Percentiles rank a stretch among this genome's conserved stretches.
These are phyloP conservation scores for Aphidius gifuensis DNA, from an alignment of 1,140 invertebrate genomes.

Conservation along the genomic window DNA sequence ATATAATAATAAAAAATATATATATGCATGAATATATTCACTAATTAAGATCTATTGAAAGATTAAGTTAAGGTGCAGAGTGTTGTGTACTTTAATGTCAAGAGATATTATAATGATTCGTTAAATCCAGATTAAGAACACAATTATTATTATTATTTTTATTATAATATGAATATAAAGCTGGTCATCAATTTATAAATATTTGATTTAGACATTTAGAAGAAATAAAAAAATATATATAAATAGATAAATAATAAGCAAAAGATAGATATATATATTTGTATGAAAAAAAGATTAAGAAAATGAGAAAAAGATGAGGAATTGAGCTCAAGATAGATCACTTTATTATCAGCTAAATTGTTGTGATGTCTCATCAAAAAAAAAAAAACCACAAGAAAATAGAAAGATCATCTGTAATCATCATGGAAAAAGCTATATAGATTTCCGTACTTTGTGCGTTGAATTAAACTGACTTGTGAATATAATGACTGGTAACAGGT, in stretches of 20 bases:
- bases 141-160: slow-evolving; percentile 15
- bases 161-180: slow-evolving; percentile 36
- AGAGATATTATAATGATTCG: slow-evolving; percentile 21
- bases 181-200: slow-evolving; percentile 41
- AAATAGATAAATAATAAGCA: neutral
- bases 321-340: no score
- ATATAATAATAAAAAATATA: neutral
- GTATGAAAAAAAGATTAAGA: neutral
- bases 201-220: slow-evolving; percentile 46
- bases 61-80: slow-evolving; percentile 16
- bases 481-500: slow-evolving; percentile 15
- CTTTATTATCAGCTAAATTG: no score
- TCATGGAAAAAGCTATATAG: no score
- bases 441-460: no score
- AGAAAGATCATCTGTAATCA: no score
- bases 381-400: no score
- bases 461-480: neutral
- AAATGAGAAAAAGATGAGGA: no score
- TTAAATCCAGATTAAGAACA: slow-evolving; percentile 46
- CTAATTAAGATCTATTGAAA: slow-evolving; percentile 45
- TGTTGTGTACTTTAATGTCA: slow-evolving; percentile 19
- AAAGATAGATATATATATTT: neutral
- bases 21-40: slow-evolving; percentile 13
- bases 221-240: neutral
- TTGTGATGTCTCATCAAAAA: no score